These are phyloP conservation scores for Vidua chalybeata DNA, from an alignment of 2,113 vertebrate genomes.

Conservation along the genomic window DNA sequence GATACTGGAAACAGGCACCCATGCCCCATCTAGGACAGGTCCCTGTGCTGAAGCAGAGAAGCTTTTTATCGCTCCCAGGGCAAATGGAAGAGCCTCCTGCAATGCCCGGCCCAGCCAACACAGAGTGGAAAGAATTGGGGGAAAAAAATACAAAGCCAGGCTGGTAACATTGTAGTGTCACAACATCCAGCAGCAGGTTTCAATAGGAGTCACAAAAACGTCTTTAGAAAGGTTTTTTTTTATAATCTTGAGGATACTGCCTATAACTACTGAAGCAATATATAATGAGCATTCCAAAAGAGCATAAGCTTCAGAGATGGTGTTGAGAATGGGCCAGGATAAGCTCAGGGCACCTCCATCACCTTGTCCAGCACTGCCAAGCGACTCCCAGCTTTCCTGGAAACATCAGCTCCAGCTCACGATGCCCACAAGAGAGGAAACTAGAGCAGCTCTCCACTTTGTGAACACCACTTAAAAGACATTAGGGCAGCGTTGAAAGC, in stretches of 20 bases:
- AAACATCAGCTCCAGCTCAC: not conserved
- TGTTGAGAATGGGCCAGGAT: fast-evolving
- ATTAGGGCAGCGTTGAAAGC: not conserved
- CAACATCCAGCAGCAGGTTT: not conserved
- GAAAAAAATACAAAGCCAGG: not conserved
- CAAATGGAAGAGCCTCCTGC: not conserved
- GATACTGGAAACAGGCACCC: not conserved
- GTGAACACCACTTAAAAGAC: not conserved
- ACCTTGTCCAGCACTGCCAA: not conserved
- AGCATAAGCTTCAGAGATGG: not conserved
- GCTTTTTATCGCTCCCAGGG: not conserved
- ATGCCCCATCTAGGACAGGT: not conserved
- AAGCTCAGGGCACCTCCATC: not conserved
- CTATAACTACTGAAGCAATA: not conserved
- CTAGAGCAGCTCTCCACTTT: not conserved
- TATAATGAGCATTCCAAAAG: not conserved
- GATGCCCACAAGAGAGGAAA: not conserved
- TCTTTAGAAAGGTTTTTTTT: not conserved
- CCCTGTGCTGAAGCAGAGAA: fast-evolving
- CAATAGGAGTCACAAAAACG: not conserved
- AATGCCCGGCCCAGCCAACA: not conserved
- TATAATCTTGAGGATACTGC: not conserved
- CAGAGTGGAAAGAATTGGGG: not conserved
- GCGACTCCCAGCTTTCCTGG: not conserved
- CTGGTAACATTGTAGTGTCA: too few relatives aligned